Percentiles rank a stretch among this genome's conserved stretches.
phyloP scores from a whole-genome alignment of 2,797 vertebrate genomes.

The Balearica regulorum region DNA sequence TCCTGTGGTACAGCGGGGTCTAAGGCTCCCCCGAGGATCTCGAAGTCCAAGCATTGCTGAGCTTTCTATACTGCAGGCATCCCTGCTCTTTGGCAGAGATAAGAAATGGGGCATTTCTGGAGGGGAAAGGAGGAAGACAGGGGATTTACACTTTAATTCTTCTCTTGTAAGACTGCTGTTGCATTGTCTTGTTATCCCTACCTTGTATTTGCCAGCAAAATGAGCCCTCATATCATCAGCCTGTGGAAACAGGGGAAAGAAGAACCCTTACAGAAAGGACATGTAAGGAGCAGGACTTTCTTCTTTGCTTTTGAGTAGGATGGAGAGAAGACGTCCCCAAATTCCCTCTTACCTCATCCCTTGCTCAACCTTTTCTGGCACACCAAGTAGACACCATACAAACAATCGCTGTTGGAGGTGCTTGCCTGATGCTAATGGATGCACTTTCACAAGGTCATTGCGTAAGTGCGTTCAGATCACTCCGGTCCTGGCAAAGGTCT shows the following conservation, averaged over 20 bases:
- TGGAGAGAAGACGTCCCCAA: not conserved
- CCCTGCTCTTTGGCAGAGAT: not conserved
- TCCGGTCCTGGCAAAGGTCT: not conserved
- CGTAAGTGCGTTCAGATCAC: fast-evolving
- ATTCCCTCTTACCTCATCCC: not conserved
- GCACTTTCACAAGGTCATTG: not conserved
- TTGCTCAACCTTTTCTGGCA: not conserved
- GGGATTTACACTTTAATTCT: not conserved
- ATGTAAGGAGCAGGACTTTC: not conserved
- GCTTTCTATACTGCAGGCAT: not conserved
- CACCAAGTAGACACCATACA: not conserved
- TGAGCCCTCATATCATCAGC: not conserved
- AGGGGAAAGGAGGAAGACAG: not conserved
- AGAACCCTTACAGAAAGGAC: not conserved
- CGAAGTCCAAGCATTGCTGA: not conserved
- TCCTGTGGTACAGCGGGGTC: not conserved
- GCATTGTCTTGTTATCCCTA: not conserved
- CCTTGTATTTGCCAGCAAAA: not conserved
- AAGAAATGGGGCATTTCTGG: not conserved
- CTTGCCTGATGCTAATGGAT: not conserved
- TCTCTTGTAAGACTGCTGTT: not conserved
- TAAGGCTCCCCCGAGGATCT: not conserved
- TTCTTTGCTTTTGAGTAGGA: not conserved
- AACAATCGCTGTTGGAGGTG: not conserved
- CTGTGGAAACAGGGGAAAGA: not conserved